A percentile compares a stretch with the other conserved stretches of the same genome.
Conservation (phyloP, 2,797 vertebrate genomes). For the Valencia hispanica region DNA sequence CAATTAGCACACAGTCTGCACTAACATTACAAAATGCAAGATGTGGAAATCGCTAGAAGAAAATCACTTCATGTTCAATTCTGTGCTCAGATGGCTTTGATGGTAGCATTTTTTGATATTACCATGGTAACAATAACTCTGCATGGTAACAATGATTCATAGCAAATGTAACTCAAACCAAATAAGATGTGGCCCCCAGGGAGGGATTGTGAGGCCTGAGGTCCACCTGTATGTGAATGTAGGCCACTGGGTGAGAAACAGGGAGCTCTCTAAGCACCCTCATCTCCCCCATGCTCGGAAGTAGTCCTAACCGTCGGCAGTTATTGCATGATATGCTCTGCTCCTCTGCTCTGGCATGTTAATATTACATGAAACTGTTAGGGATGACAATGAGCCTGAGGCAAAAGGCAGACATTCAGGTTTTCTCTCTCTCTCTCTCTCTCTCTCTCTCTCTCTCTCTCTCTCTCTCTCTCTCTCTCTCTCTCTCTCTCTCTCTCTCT, state of each 20-base stretch:
- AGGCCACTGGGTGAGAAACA: constrained; percentile 66
- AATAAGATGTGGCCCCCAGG: constrained; percentile 41
- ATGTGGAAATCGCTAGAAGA: constrained; percentile 16
- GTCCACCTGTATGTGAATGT: constrained; percentile 65
- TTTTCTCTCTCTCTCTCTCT: constrained; percentile 7
- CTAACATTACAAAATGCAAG: constrained; percentile 18
- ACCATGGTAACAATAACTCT: constrained; percentile 36
- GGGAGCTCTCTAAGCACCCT: constrained; percentile 43
- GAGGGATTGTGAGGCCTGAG: constrained; percentile 27
- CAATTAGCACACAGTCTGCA: constrained; percentile 26
- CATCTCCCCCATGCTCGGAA: constrained; percentile 33
- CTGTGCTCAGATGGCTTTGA: constrained; percentile 13
- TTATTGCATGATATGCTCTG: constrained; percentile 64
- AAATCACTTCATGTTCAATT: neutral
- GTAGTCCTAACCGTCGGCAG: constrained; percentile 48
- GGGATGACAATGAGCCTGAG: constrained; percentile 71
- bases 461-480: constrained; percentile 10
- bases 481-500: constrained; percentile 13
- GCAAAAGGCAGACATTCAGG: constrained; percentile 49
- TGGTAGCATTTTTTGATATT: constrained; percentile 22
- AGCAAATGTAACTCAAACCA: constrained; percentile 46
- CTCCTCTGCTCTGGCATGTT: constrained; percentile 70
- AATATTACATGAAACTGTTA: constrained; percentile 80
- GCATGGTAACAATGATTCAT: constrained; percentile 13
- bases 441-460: constrained; percentile 6